Base-by-base conservation (phyloP, 2,888 invertebrate species). In the Ctena decussata region DNA sequence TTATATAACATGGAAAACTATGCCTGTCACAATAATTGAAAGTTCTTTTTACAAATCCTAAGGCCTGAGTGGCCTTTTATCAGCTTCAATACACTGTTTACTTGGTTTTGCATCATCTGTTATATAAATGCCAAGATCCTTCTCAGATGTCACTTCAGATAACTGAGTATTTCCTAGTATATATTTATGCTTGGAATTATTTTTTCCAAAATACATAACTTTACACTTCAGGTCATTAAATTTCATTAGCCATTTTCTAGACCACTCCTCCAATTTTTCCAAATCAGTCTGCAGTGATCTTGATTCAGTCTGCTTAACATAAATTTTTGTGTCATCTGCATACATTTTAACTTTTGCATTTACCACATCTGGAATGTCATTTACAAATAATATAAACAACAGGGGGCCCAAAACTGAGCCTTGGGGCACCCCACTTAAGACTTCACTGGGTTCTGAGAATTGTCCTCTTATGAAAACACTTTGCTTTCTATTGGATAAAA, bases 141-240 rank as follows among this genome's bases (percentile, higher is more conserved):
- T 60, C 21, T 60, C 60, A 1, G 24, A 6, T 60, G 60, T 60
- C 1, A 60, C 60, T 60, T 60, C 27, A 6, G 8, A 5, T 18
- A 24, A 30, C 27, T 60, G 27, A 8, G 30, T 65, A 5, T 32
- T 32, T 65, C 65, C 65, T n/a, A 35, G 3, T 65, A 12, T 30
- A 18, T 65, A 65, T 35, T 1, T 35, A 35, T 65, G 65, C 65
- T 65, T 18, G 21, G 65, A 35, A 65, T 65, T 65, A 15, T 24
- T 21, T 35, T 35, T 65, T 65, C 65, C 65, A 65, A 65, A 65
- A 30, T 65, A 21, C 35, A 32, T 65, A 12, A 65, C 32, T 35
- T 65, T 35, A 65, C 65, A 65, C 18, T 65, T 65, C 35, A 65
- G 35, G 15, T 65, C 65, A 65, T 65, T 32, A 65, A 65, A 65